phyloP scores from a whole-genome alignment of 2,888 invertebrate species.

The Thysanoteuthis rhombus region DNA sequence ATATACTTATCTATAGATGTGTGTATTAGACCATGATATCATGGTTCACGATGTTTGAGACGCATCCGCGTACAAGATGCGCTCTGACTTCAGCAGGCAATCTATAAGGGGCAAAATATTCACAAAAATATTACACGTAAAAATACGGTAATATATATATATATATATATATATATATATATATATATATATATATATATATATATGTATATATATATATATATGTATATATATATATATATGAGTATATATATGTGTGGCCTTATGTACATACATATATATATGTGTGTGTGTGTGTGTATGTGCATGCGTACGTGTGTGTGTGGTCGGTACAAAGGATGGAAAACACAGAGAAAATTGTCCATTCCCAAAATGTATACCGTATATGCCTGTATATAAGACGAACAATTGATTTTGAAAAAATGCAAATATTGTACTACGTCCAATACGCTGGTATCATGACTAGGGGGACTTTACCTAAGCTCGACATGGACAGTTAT shows the following conservation, averaged over 20 bases:
- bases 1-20: not conserved
- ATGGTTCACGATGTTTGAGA: not conserved
- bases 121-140: not conserved
- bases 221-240: not conserved
- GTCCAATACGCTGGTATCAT: no score
- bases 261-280: not conserved
- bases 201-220: not conserved
- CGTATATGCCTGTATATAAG: no score
- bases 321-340: not conserved
- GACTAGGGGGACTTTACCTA: no score
- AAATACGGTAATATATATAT: not conserved
- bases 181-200: not conserved
- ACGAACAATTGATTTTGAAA: no score
- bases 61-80: not conserved
- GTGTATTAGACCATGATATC: not conserved
- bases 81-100: not conserved
- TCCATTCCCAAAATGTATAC: not conserved
- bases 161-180: not conserved
- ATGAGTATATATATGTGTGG: not conserved
- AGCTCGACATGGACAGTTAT: no score
- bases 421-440: no score
- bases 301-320: not conserved
- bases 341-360: not conserved
- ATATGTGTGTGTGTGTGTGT: not conserved
- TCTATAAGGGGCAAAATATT: not conserved